phyloP scores from a whole-genome alignment of 2,888 invertebrate genomes.

The Cosmopolites sordidus region DNA sequence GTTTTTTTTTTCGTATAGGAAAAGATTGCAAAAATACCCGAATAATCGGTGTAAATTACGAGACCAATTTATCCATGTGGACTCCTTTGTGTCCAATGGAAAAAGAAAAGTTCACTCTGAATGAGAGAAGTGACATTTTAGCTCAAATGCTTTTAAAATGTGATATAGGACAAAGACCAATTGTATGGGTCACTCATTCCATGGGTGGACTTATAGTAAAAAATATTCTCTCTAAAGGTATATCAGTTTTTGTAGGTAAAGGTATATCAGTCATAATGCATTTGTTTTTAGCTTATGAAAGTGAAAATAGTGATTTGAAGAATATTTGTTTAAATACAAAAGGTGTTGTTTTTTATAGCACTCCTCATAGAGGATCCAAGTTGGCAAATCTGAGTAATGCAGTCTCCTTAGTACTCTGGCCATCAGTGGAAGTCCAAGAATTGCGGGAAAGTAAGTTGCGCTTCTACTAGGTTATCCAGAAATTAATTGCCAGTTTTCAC shows the following conservation, averaged over 20 bases:
- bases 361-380: constrained; percentile 83
- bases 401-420: constrained; percentile 75
- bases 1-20: constrained; percentile 7
- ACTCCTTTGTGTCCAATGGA: constrained; percentile 64
- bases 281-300: constrained; percentile 40
- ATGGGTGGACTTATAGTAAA: constrained; percentile 95
- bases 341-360: constrained; percentile 83
- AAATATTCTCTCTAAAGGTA: constrained; percentile 69
- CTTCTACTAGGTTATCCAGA: neutral
- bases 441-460: constrained; percentile 59
- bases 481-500: too few species aligned
- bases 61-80: constrained; percentile 81
- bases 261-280: too few species aligned
- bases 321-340: constrained; percentile 68
- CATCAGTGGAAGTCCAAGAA: constrained; percentile 83
- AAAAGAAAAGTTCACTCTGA: constrained; percentile 55
- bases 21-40: constrained; percentile 57
- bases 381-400: constrained; percentile 71
- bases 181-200: constrained; percentile 91
- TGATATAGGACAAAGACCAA: constrained; percentile 75
- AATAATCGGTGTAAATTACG: constrained; percentile 84
- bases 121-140: constrained; percentile 63
- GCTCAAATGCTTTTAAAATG: constrained; percentile 64
- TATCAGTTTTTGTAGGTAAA: constrained; percentile 9
- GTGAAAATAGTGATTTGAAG: constrained; percentile 49